Base-by-base conservation (phyloP, 2,797 vertebrate genomes). In the Staurois parvus region DNA sequence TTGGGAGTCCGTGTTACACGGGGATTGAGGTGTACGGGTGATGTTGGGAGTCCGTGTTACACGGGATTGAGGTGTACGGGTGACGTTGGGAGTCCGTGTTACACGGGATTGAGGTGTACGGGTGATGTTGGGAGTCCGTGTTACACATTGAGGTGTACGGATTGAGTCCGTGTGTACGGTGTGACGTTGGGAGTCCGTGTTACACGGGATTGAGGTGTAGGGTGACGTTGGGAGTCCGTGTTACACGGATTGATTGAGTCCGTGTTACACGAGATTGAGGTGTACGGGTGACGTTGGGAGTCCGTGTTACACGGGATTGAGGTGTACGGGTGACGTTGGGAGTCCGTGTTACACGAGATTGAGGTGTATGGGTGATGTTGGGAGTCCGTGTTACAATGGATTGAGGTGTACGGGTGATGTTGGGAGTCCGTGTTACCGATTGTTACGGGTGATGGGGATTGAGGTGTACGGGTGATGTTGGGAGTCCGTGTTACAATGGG, bases 291-390 rank as follows among this genome's bases (percentile, higher is more conserved):
- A 64, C 0, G n/a, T n/a, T 1, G 10, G 0, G n/a, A 12, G 59
- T 24, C 59, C 26, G 10, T 26, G 9, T 64, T 24, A n/a, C 24
- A 26, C 10, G 26, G n/a, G n/a, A n/a, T n/a, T n/a, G n/a, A n/a
- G n/a, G 24, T 9, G 0, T 12, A 26, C 26, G 24, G n/a, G 24
- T 9, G 2, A 64, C 0, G n/a, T n/a, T 1, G 10, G 0, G n/a
- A 12, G 59, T 24, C 59, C 26, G 10, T 26, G 9, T 64, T 24
- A n/a, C 24, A 26, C 10, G 26, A n/a, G n/a, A n/a, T n/a, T n/a
- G n/a, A n/a, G n/a, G 24, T 9, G 0, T 12, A 26, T 64, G 24
- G n/a, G 24, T 9, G 2, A 64, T 2, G n/a, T n/a, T 1, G 10
- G 0, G n/a, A 12, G 59, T 24, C 59, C 26, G 10, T 26, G 9